Conservation (phyloP, 2,797 vertebrate species). For the Anguilla pacifica region DNA sequence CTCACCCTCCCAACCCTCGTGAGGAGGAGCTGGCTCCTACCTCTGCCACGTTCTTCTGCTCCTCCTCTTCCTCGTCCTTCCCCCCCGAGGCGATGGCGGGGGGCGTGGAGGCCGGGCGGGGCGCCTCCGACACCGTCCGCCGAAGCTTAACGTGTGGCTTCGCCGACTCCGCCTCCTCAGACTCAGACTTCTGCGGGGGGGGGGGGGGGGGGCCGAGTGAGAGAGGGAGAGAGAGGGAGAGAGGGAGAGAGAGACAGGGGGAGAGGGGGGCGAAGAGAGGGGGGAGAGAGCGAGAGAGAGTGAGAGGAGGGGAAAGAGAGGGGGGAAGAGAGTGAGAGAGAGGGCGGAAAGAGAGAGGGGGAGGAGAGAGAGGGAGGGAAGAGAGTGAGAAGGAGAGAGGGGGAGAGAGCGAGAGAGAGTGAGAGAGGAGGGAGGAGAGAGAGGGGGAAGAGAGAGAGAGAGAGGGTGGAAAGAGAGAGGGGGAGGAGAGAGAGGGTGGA, state of each 20-base stretch:
- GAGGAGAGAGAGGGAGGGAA: background rate
- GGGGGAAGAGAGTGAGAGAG: background rate
- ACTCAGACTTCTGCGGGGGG: conserved; percentile 82
- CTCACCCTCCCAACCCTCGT: background rate
- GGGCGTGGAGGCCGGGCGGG: conserved; percentile 89
- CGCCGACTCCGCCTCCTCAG: conserved; percentile 85
- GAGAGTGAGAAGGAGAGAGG: background rate
- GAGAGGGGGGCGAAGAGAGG: background rate
- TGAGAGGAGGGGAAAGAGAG: background rate
- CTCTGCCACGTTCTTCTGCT: conserved; percentile 80
- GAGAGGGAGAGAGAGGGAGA: background rate
- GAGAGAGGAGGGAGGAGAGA: background rate
- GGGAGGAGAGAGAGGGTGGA: conserved; percentile 17
- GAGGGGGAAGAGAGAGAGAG: background rate
- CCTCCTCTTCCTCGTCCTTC: conserved; percentile 84
- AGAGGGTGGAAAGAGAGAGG: background rate
- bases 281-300: background rate
- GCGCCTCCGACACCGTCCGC: conserved; percentile 86
- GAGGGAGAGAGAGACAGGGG: background rate
- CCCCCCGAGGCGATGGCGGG: conserved; percentile 85
- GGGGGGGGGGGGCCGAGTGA: conserved; percentile 15
- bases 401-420: conserved; percentile 1
- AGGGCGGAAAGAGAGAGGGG: background rate
- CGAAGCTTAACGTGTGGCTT: conserved; percentile 93
- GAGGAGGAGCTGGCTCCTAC: conserved; percentile 79